Percentiles rank a stretch among this genome's conserved stretches.
Evolutionary conservation across 2,113 vertebrate genomes (phyloP).

Genomic region (Capreolus pygargus): DNA sequence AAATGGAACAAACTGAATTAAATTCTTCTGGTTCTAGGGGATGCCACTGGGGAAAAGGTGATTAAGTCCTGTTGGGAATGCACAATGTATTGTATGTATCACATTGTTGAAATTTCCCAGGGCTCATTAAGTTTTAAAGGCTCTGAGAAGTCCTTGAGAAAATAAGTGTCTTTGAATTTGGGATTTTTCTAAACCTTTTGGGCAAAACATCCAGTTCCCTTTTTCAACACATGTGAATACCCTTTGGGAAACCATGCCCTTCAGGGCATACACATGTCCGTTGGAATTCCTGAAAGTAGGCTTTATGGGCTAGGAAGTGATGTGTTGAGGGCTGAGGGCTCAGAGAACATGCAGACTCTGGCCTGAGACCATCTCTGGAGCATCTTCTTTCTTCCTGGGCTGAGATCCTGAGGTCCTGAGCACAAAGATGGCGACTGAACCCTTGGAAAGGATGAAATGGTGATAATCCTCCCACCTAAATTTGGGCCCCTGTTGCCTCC

Average conservation of each 20-base stretch:
- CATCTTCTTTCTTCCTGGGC: conserved; percentile 37
- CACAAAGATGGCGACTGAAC: conserved; percentile 46
- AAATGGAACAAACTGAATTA: not conserved
- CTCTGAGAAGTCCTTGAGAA: not conserved
- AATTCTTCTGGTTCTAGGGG: not conserved
- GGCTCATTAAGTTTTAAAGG: not conserved
- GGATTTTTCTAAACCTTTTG: not conserved
- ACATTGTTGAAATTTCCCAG: not conserved
- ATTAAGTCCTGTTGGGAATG: not conserved
- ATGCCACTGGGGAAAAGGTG: not conserved
- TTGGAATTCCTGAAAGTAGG: not conserved
- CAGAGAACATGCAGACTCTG: not conserved
- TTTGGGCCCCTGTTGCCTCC: not conserved
- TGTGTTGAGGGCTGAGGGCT: not conserved
- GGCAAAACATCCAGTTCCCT: not conserved
- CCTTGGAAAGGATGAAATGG: not conserved
- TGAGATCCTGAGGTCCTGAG: conserved; percentile 35
- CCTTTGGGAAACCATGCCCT: not conserved
- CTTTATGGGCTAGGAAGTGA: not conserved
- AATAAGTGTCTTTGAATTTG: not conserved
- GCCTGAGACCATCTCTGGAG: not conserved
- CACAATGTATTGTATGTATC: too few relatives aligned
- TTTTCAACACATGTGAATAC: not conserved
- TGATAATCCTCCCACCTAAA: not conserved
- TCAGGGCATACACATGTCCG: not conserved